Percentiles rank a stretch among this genome's conserved stretches.
Conservation (phyloP, 2,888 invertebrate species). For the Anoncus sp. region DNA sequence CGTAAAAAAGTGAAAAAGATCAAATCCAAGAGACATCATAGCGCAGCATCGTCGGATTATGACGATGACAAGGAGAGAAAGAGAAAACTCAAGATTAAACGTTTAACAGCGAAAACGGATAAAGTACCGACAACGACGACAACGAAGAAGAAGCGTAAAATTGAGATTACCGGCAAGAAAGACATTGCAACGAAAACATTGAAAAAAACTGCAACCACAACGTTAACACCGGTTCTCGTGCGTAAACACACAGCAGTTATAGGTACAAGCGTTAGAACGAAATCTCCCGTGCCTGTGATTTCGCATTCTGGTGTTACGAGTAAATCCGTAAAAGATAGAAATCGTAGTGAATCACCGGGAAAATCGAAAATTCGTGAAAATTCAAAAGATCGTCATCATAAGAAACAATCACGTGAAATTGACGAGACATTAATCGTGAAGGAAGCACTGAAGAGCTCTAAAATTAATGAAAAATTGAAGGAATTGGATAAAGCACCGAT, state of each 20-base stretch:
- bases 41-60: slow-evolving; percentile 88
- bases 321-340: slow-evolving; percentile 76
- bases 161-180: slow-evolving; percentile 72
- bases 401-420: slow-evolving; percentile 71
- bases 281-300: slow-evolving; percentile 70
- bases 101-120: slow-evolving; percentile 77
- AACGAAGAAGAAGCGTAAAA: slow-evolving; percentile 78
- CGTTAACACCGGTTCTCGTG: slow-evolving; percentile 53
- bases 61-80: slow-evolving; percentile 85
- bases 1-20: slow-evolving; percentile 83
- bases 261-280: slow-evolving; percentile 56
- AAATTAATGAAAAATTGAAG: slow-evolving; percentile 74
- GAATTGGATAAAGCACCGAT: slow-evolving; percentile 73
- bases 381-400: slow-evolving; percentile 76
- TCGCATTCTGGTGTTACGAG: slow-evolving; percentile 68
- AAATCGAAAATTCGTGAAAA: slow-evolving; percentile 61
- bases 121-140: slow-evolving; percentile 76
- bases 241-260: slow-evolving; percentile 66
- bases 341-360: slow-evolving; percentile 78
- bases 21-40: slow-evolving; percentile 86
- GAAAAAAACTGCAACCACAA: slow-evolving; percentile 49
- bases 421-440: slow-evolving; percentile 70
- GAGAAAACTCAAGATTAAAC: slow-evolving; percentile 80
- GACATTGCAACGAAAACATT: slow-evolving; percentile 59
- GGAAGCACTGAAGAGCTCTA: slow-evolving; percentile 68